A percentile compares a stretch with the other conserved stretches of the same genome.
phyloP scores from a whole-genome alignment of 2,113 vertebrate species.

The Heteronetta atricapilla region DNA sequence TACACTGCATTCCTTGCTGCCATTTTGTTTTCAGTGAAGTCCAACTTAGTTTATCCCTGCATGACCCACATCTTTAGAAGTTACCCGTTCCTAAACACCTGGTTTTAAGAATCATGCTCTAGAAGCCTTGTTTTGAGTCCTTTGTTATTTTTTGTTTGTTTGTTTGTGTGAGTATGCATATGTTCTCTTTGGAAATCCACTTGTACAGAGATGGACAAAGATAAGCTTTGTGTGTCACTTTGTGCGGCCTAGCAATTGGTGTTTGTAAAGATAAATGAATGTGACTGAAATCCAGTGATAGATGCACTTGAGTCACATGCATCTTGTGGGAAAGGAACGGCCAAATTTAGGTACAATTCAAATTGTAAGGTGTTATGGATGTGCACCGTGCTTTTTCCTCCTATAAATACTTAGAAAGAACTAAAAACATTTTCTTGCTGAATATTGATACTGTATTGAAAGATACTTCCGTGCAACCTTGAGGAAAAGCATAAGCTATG shows the following conservation, averaged over 20 bases:
- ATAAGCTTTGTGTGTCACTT: neutral
- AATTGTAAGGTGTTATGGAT: neutral
- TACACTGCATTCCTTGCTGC: neutral
- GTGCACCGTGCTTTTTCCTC: neutral
- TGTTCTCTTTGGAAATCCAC: neutral
- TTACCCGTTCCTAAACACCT: neutral
- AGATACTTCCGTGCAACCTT: neutral
- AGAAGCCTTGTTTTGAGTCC: neutral
- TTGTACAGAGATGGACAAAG: neutral
- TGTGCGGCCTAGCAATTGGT: neutral
- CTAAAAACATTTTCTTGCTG: neutral
- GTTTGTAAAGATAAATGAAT: neutral
- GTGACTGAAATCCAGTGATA: neutral
- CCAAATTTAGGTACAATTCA: neutral
- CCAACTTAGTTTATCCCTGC: neutral
- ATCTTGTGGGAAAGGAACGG: neutral
- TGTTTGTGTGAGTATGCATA: neutral
- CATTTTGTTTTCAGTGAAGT: neutral
- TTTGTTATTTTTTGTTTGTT: neutral
- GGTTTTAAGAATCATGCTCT: neutral
- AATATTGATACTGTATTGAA: neutral
- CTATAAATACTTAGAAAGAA: neutral
- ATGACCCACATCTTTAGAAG: neutral
- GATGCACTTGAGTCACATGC: neutral
- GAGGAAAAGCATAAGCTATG: neutral